These are phyloP conservation scores for Aptenodytes patagonicus DNA, from an alignment of 2,113 vertebrate species.

Conservation along the genomic window DNA sequence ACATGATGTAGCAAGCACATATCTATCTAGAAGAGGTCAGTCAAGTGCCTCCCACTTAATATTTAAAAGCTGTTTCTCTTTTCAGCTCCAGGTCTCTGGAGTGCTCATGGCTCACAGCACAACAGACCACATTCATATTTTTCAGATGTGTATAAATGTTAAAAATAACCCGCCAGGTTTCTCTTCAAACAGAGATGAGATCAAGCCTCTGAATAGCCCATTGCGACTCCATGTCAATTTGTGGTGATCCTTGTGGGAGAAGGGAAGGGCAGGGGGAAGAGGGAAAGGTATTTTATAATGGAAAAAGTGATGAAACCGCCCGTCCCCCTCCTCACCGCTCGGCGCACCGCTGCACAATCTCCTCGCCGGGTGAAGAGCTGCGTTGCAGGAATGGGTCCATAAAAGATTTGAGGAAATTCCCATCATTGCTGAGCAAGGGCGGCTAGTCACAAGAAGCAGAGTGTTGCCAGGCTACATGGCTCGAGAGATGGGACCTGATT, in stretches of 20 bases:
- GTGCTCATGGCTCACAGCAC: neutral
- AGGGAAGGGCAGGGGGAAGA: neutral
- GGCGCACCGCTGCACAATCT: neutral
- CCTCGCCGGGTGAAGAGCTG: neutral
- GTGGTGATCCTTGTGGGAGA: neutral
- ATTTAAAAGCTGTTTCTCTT: slow-evolving; percentile 52
- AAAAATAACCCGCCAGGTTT: slow-evolving; percentile 6
- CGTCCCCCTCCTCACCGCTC: neutral
- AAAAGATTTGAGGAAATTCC: neutral
- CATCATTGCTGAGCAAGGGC: neutral
- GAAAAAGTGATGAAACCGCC: neutral
- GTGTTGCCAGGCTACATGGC: neutral
- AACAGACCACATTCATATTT: slow-evolving; percentile 4
- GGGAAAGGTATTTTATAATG: neutral
- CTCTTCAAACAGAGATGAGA: slow-evolving; percentile 8
- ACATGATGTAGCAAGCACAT: neutral
- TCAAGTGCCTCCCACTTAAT: slow-evolving; percentile 25
- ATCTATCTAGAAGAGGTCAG: neutral
- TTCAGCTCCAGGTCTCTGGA: neutral
- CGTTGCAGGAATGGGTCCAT: neutral
- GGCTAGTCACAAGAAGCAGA: neutral
- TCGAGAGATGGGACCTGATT: neutral
- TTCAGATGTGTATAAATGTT: neutral
- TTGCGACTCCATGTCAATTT: neutral
- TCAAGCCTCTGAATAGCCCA: neutral